Percentiles rank a stretch among this genome's conserved stretches.
Conservation (phyloP, 2,113 vertebrate genomes). For the Poicephalus gulielmi region DNA sequence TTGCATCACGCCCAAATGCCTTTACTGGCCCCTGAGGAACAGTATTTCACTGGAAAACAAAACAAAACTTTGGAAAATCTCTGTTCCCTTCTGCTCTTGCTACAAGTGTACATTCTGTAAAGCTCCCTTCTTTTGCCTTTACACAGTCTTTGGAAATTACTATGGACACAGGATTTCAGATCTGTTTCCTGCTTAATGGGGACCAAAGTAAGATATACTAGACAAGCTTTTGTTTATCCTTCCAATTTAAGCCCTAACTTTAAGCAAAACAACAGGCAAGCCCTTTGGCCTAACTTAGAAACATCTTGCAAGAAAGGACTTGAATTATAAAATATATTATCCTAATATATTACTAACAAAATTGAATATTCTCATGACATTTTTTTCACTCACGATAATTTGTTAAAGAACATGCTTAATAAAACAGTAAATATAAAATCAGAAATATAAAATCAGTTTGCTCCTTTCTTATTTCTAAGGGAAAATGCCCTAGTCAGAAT, state of each 20-base stretch:
- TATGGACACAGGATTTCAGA: not conserved
- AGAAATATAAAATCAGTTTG: not conserved
- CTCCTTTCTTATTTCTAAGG: not conserved
- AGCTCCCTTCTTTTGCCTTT: not conserved
- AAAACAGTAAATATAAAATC: not conserved
- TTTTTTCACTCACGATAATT: not conserved
- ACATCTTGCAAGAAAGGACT: not conserved
- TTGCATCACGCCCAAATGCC: not conserved
- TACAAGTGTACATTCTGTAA: not conserved
- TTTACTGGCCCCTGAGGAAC: not conserved
- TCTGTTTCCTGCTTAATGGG: not conserved
- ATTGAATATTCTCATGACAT: not conserved
- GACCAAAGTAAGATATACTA: not conserved
- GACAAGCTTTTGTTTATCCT: not conserved
- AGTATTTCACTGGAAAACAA: not conserved
- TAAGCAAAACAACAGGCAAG: not conserved
- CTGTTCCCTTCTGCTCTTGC: not conserved
- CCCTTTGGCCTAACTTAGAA: not conserved
- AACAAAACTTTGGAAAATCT: too few relatives aligned
- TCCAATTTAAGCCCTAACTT: not conserved
- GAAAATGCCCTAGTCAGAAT: not conserved
- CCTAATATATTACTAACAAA: not conserved
- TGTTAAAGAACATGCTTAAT: not conserved
- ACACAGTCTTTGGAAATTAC: not conserved
- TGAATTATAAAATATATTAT: not conserved